These are phyloP conservation scores for Coreoperca whiteheadi DNA, from an alignment of 2,113 vertebrate species.

Conservation along the genomic window DNA sequence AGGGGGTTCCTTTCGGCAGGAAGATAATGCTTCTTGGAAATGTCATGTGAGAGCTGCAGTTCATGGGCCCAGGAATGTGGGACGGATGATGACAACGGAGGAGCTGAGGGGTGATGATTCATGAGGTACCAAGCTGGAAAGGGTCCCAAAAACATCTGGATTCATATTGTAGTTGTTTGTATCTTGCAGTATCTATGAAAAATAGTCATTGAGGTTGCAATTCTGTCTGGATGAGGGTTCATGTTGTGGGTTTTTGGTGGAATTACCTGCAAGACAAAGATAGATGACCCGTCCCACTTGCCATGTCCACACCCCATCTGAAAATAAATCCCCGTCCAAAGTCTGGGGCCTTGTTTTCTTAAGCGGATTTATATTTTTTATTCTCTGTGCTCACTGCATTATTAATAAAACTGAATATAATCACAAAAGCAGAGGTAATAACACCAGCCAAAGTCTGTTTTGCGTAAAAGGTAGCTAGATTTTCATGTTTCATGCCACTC, in stretches of 20 bases:
- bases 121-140: conserved; percentile 44
- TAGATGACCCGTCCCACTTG: conserved; percentile 46
- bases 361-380: conserved; percentile 36
- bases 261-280: conserved; percentile 55
- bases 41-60: conserved; percentile 36
- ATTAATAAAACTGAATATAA: conserved; percentile 35
- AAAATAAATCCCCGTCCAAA: conserved; percentile 57
- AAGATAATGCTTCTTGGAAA: conserved; percentile 62
- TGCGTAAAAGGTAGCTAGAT: not conserved
- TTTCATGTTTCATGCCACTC: conserved; percentile 7
- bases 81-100: conserved; percentile 53
- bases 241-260: conserved; percentile 43
- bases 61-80: conserved; percentile 18
- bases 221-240: conserved; percentile 8
- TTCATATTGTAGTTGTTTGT: conserved; percentile 25
- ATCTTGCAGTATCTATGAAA: conserved; percentile 38
- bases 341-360: conserved; percentile 42
- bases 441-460: not conserved
- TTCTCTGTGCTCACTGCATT: not conserved
- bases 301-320: conserved; percentile 33
- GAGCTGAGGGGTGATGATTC: conserved; percentile 42
- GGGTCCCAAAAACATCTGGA: conserved; percentile 43
- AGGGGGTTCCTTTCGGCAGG: conserved; percentile 30
- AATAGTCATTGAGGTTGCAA: not conserved
- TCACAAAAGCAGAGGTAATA: conserved; percentile 24